A percentile compares a stretch with the other conserved stretches of the same genome.
Conservation (phyloP, 1,140 invertebrate species). For the Teleopsis dalmanni region DNA sequence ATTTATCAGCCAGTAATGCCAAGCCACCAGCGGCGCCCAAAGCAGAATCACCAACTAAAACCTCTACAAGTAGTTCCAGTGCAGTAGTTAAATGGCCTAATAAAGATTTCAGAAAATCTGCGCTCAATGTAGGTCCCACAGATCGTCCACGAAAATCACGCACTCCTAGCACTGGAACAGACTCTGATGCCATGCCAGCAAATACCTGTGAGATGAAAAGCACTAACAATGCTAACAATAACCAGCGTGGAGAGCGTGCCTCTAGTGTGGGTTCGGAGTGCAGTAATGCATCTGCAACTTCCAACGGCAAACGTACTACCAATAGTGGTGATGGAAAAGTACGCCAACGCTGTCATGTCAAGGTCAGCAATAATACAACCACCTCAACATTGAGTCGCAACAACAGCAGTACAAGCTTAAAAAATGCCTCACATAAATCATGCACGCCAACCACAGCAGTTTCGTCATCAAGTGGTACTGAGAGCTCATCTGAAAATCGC, state of each 20-base stretch:
- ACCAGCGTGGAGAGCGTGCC: constrained; percentile 28
- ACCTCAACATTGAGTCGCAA: constrained; percentile 8
- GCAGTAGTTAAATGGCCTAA: constrained; percentile 48
- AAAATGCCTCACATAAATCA: constrained; percentile 21
- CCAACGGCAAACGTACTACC: not conserved
- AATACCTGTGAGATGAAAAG: constrained; percentile 9
- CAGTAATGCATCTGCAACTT: constrained; percentile 16
- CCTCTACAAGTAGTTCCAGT: constrained; percentile 28
- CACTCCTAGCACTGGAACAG: constrained; percentile 38
- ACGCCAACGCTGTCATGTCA: constrained; percentile 7
- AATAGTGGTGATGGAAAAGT: constrained; percentile 15
- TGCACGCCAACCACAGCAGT: constrained; percentile 21
- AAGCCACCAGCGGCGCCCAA: constrained; percentile 52
- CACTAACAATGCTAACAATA: not conserved
- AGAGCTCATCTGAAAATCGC: constrained; percentile 19
- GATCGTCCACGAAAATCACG: constrained; percentile 40
- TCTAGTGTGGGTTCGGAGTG: constrained; percentile 34
- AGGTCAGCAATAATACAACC: not conserved
- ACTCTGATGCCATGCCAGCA: constrained; percentile 27
- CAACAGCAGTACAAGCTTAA: constrained; percentile 15
- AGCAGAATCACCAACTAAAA: constrained; percentile 42
- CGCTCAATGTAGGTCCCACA: constrained; percentile 59
- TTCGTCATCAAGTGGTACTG: constrained; percentile 23
- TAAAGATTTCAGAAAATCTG: constrained; percentile 70
- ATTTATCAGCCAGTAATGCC: constrained; percentile 10